Conservation (phyloP, 2,113 vertebrate species). For the Phocoena phocoena region DNA sequence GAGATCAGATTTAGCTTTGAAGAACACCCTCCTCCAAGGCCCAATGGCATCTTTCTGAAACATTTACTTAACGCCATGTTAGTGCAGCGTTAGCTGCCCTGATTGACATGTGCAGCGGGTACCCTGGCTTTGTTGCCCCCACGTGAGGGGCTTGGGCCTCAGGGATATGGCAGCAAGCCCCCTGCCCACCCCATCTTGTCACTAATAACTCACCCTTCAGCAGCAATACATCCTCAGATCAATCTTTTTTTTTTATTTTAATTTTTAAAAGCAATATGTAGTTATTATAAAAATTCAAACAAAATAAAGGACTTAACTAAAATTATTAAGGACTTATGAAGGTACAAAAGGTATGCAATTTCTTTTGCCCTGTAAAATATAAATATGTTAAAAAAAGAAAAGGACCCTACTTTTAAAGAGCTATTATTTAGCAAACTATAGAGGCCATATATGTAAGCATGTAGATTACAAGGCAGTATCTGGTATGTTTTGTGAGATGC, state of each 20-base stretch:
- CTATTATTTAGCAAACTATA: background rate
- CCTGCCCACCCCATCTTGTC: background rate
- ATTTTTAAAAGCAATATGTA: background rate
- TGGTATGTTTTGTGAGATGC: background rate
- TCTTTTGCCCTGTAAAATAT: too few species aligned
- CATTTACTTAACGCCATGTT: background rate
- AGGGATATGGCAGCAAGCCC: background rate
- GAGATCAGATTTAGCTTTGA: background rate
- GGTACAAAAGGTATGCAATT: background rate
- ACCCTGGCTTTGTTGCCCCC: background rate
- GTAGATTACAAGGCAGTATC: background rate
- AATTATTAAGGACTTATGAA: background rate
- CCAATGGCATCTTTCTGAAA: background rate
- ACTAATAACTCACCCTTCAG: background rate
- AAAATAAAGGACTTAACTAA: background rate
- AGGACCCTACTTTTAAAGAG: background rate
- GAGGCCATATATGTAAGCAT: background rate
- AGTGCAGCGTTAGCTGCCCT: background rate
- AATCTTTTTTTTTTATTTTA: background rate
- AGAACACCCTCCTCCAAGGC: background rate
- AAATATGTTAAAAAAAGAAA: background rate
- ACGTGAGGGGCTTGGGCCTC: background rate
- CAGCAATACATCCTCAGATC: background rate
- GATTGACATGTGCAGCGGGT: accelerated
- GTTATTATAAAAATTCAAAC: background rate